Base-by-base conservation (phyloP, 2,888 invertebrate genomes). In the Agriopis leucophaearia region DNA sequence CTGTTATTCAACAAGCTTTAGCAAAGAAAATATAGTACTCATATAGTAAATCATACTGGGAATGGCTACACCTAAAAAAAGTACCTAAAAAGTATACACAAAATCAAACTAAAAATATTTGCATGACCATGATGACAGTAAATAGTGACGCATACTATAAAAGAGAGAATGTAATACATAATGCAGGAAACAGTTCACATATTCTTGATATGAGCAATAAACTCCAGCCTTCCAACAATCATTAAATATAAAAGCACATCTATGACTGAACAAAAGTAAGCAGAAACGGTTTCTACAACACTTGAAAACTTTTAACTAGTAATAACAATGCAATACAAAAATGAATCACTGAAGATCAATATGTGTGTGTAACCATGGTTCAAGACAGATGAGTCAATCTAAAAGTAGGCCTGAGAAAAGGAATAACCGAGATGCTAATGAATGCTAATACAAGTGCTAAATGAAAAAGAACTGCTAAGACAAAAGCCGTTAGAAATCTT, bases 401-500 rank as follows among this genome's bases (percentile, higher is more conserved):
- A 45, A 64, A 69, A 69, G 68, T 64, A 57, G 64, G 64, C 9
- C 16, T 47, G 55, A 55, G 72, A 70, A 73, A 70, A 52, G 48
- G 66, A 69, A 55, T 71, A 67, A 72, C 68, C 66, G 13, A 72
- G 55, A 66, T 72, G 73, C 16, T 73, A 72, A 74, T 70, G 15
- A 48, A 51, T 44, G 69, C 68, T 73, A 73, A 75, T 48, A 47
- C 15, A 35, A 61, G 51, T 67, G 48, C 61, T 69, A 70, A 69
- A n/a, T 42, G 27, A 27, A 64, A 57, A 54, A 47, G 48, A 9
- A 63, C 42, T 65, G 56, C 47, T 51, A 55, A 56, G 40, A 51
- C 42, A 61, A 57, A 42, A 42, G 52, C 12, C 35, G 64, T 61
- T 64, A 56, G 38, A 55, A 42, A 36, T 57, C 45, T 52, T 12